phyloP scores from a whole-genome alignment of 2,888 invertebrate genomes.

The Stictocephala bisonia region DNA sequence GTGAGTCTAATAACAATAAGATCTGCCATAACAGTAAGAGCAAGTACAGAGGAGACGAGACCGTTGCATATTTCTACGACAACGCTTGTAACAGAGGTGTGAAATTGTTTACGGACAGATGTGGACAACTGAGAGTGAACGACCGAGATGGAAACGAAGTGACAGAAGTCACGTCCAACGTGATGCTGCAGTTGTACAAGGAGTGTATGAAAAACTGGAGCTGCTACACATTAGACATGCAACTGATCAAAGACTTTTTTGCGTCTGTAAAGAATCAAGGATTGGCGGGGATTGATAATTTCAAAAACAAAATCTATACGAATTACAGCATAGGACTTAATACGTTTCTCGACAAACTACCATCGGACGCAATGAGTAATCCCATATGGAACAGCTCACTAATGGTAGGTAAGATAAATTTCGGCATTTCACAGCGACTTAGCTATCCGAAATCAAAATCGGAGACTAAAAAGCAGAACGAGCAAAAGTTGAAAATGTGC shows the following conservation, averaged over 20 bases:
- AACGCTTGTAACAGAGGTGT: background rate
- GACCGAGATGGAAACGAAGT: conserved; percentile 11
- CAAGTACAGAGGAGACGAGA: background rate
- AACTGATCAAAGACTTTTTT: background rate
- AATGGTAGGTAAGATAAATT: background rate
- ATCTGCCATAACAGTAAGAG: conserved; percentile 3
- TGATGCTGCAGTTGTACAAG: background rate
- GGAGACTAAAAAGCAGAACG: conserved; percentile 7
- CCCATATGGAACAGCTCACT: background rate
- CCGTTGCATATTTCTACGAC: conserved; percentile 13
- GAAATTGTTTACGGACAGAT: background rate
- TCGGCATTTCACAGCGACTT: background rate
- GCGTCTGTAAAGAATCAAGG: background rate
- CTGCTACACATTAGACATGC: background rate
- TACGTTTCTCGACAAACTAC: background rate
- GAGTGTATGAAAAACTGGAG: background rate
- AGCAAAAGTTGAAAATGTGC: background rate
- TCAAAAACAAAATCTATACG: conserved; percentile 7
- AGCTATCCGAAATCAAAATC: background rate
- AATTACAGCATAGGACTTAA: conserved; percentile 9
- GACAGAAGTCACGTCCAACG: background rate
- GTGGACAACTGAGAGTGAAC: background rate
- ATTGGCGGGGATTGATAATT: background rate
- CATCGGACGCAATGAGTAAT: no score
- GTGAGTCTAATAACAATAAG: conserved; percentile 6